phyloP scores from a whole-genome alignment of 2,888 invertebrate genomes.

The Villa cingulata region DNA sequence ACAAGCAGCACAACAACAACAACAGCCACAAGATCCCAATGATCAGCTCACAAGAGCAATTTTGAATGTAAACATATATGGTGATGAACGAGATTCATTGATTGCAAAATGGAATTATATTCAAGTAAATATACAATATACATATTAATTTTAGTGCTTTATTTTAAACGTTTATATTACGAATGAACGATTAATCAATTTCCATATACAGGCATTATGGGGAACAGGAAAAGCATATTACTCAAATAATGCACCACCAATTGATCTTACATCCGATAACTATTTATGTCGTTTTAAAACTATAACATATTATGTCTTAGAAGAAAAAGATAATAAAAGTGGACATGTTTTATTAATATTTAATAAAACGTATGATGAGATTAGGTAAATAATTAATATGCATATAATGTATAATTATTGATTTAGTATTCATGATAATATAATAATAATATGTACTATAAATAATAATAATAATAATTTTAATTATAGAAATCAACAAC shows the following conservation, averaged over 20 bases:
- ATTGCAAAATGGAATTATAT: slow-evolving; percentile 91
- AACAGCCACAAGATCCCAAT: slow-evolving; percentile 44
- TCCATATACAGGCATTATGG: slow-evolving; percentile 46
- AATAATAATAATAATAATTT: too few relatives aligned
- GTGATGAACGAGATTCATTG: slow-evolving; percentile 88
- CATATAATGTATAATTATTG: slow-evolving; percentile 1
- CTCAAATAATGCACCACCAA: slow-evolving; percentile 57
- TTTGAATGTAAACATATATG: slow-evolving; percentile 70
- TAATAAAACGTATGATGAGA: slow-evolving; percentile 65
- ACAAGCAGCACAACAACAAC: slow-evolving; percentile 31
- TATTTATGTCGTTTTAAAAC: slow-evolving; percentile 89
- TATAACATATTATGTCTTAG: slow-evolving; percentile 81
- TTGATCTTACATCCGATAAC: slow-evolving; percentile 78
- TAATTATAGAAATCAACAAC: slow-evolving; percentile 48
- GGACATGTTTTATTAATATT: slow-evolving; percentile 79
- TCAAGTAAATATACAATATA: slow-evolving; percentile 46
- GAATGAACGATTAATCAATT: neutral
- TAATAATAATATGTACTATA: slow-evolving; percentile 14
- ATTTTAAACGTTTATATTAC: neutral
- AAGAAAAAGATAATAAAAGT: slow-evolving; percentile 76
- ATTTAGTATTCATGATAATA: neutral
- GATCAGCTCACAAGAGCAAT: slow-evolving; percentile 62
- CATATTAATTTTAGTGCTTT: neutral
- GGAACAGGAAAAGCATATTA: slow-evolving; percentile 61
- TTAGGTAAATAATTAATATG: slow-evolving; percentile 44